Evolutionary conservation across 2,888 invertebrate genomes (phyloP), one percentile per base, ranked within the genome.

Genomic region (Bedellia somnulentella): DNA sequence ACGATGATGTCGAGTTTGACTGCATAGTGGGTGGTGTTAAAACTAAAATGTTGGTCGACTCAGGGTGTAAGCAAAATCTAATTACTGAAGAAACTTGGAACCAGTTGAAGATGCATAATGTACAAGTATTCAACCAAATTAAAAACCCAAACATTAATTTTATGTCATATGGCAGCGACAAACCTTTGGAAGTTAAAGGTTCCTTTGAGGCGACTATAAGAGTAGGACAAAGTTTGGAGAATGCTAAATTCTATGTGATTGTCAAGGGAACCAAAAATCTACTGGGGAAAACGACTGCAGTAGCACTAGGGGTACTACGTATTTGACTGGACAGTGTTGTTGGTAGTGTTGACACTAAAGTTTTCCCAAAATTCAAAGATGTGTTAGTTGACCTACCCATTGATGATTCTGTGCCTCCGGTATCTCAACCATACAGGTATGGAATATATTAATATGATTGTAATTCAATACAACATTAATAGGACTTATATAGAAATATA

Each of bases 321-420:
- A 24, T 30, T 16, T 15, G 17, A 16, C 3, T 28, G 2, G 9
- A 28, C n/a, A 6, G 6, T 8, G 10, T 24, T 2, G 22, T 17
- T 5, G 11, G 9, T 2, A 18, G 8, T 18, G 12, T 18, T 5
- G 17, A 24, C 8, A 13, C 11, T 3, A 15, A 24, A 6, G 5
- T 15, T 9, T 32, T 31, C 9, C 28, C 24, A 6, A 31, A 27
- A 14, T 21, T 27, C 14, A 31, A 31, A 27, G 27, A 21, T 21
- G 15, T 31, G 9, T 2, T n/a, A 6, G 17, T 32, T 16, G 15
- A 32, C 2, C 8, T 32, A 10, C 24, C 32, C 2, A 28, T 27
- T 11, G 24, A 32, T 5, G 15, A 27, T 11, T 9, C 27, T 2
- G 13, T 28, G 6, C 5, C 6, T 12, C 28, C 28, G 4, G 15